These are phyloP conservation scores for Gallinago paraguaiae DNA, from an alignment of 2,113 vertebrate species.

Conservation along the genomic window DNA sequence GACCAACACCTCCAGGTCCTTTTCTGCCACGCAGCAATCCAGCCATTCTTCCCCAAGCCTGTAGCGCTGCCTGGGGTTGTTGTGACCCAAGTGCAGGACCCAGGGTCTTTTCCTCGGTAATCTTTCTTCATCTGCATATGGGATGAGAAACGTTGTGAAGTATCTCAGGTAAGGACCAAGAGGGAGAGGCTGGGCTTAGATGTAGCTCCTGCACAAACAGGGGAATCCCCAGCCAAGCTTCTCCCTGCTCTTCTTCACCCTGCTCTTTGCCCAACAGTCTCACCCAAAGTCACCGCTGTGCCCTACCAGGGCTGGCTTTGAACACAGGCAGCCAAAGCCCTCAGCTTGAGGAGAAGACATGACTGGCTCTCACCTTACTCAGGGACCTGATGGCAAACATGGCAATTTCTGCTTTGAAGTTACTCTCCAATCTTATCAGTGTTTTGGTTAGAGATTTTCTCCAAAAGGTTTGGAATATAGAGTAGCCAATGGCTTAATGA, in stretches of 20 bases:
- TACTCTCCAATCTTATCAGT: not conserved
- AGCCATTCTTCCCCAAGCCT: too few relatives aligned
- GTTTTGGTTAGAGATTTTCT: not conserved
- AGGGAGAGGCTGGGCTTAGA: not conserved
- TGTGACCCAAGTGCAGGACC: not conserved
- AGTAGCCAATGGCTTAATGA: not conserved
- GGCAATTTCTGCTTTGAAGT: not conserved
- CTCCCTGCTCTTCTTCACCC: not conserved
- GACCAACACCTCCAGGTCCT: too few relatives aligned
- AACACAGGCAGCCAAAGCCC: not conserved
- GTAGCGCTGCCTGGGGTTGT: not conserved
- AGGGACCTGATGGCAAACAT: not conserved
- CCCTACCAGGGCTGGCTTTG: not conserved
- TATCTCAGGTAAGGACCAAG: not conserved
- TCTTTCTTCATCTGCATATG: not conserved
- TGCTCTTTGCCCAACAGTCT: not conserved
- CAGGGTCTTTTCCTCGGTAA: not conserved
- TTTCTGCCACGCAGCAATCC: too few relatives aligned
- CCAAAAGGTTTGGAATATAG: not conserved
- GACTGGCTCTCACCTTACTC: not conserved
- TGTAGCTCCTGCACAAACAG: not conserved
- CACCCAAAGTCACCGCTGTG: not conserved
- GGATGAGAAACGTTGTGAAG: not conserved
- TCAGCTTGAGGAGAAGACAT: accelerated
- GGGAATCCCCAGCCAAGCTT: not conserved